These are phyloP conservation scores for Apogon talboti DNA, from an alignment of 2,797 vertebrate species.

Conservation along the genomic window DNA sequence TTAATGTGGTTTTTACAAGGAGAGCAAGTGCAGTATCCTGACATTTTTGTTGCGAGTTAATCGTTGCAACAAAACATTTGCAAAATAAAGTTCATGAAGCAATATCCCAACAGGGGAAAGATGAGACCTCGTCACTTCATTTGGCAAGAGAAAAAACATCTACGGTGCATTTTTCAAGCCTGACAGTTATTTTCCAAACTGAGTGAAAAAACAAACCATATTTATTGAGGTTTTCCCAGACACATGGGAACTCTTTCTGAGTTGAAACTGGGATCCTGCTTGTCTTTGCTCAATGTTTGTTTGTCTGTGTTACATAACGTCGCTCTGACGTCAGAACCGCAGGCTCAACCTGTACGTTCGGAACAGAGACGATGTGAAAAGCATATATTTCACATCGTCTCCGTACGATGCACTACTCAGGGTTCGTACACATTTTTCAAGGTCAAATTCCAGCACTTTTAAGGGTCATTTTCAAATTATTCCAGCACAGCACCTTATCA, in stretches of 20 bases:
- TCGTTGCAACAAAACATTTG: background rate
- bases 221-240: conserved; percentile 58
- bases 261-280: conserved; percentile 26
- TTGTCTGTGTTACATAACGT: conserved; percentile 49
- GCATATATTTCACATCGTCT: background rate
- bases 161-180: conserved; percentile 27
- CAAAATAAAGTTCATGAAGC: conserved; percentile 9
- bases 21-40: no score
- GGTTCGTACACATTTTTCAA: background rate
- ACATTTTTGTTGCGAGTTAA: background rate
- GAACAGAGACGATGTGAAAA: conserved; percentile 20
- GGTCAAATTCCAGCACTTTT: no score
- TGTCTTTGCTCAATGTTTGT: conserved; percentile 47
- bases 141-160: conserved; percentile 16
- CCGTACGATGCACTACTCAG: no score
- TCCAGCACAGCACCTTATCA: no score
- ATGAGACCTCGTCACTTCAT: conserved; percentile 12
- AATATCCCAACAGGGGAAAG: background rate
- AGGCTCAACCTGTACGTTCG: background rate
- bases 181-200: conserved; percentile 39
- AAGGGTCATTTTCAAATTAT: no score
- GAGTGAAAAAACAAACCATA: conserved; percentile 47
- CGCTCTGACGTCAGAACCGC: conserved; percentile 15
- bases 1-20: no score
- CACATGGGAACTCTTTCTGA: conserved; percentile 53